Base-by-base conservation (phyloP, 2,797 vertebrate genomes). In the Botia kubotai region DNA sequence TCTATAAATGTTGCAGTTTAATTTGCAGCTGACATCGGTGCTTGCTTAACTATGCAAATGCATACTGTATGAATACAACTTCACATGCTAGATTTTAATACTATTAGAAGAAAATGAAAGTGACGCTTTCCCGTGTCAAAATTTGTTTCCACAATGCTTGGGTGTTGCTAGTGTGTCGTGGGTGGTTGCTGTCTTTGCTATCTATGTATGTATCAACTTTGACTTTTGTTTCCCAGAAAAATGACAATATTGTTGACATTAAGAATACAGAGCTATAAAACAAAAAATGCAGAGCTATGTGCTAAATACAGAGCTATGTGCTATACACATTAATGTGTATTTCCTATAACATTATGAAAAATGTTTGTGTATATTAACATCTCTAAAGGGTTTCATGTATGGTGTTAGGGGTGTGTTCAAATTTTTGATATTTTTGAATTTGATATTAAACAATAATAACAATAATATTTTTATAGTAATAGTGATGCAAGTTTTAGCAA, bases 11-110 rank as follows among this genome's bases (percentile, higher is more conserved):
- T 62, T 14, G 17, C 66, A 58, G 26, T 70, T 70, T 62, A 17
- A 78, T 58, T 17, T 6, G 1, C 39, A 70, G 46, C 53, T 70
- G 65, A 58, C 23, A 69, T 23, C 76, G 16, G 48, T 26, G 21
- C 53, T 63, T 33, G 60, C 16, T n/a, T 55, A 53, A 1, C 36
- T 76, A 46, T 10, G 29, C 48, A 55, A 48, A 75, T 36, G 52
- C 17, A n/a, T 52, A 17, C 50, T 50, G 19, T 7, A 69, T 58
- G 21, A 69, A 60, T 29, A 11, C 6, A 78, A 70, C 36, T 70
- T 23, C 29, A 66, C 48, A 67, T 23, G 43, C 43, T 46, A 67
- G 5, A 55, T 55, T 46, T 46, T 46, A 46, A 39, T 8, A 39
- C 7, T 39, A 39, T 39, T 6, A 46, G 52, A 55, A n/a, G 5